Base-by-base conservation (phyloP, 1,140 invertebrate species). In the Drosophila lowei region DNA sequence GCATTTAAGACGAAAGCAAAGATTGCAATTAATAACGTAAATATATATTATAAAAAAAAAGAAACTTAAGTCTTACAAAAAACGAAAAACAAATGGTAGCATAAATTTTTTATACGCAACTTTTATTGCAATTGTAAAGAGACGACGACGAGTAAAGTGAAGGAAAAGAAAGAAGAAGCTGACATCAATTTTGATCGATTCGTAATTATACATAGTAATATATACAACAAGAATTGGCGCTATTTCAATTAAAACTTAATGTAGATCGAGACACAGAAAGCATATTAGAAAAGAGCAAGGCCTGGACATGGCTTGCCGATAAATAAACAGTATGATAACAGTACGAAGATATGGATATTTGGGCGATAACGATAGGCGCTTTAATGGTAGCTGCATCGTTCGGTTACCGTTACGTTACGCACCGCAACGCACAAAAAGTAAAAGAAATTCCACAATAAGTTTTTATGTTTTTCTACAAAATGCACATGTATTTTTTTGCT, bases 91-190 rank as follows among this genome's bases (percentile, higher is more conserved):
- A 86, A 78, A 86, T 52, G 21, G 63, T 88, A 88, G 84, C 54
- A 84, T 83, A 79, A 76, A 76, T 88, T 86, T 83, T 88, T 88
- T 89, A 88, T 88, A 88, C 72, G 84, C 72, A 88, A 83, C 67
- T 83, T 88, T 88, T 88, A 88, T 89, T 84, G 75, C 66, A 83
- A 79, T 65, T 88, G 77, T 88, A 86, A 85, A 85, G 64, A 63
- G 54, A 77, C 50, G 43, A 41, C 34, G 57, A 61, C 18, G 38
- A 47, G 11, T 1, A 34, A 9, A 34, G 30, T 4, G 34, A 34
- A 11, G 3, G 30, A 13, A 38, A 11, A 13, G 44, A 58, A 53
- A 41, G 53, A 42, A 43, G 44, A 66, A 74, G 64, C 60, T 42
- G 50, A 76, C 61, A 77, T 58, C 60, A 77, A 83, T 52, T 74